Conservation (phyloP, 1,140 invertebrate species). For the Saxidomus purpurata region DNA sequence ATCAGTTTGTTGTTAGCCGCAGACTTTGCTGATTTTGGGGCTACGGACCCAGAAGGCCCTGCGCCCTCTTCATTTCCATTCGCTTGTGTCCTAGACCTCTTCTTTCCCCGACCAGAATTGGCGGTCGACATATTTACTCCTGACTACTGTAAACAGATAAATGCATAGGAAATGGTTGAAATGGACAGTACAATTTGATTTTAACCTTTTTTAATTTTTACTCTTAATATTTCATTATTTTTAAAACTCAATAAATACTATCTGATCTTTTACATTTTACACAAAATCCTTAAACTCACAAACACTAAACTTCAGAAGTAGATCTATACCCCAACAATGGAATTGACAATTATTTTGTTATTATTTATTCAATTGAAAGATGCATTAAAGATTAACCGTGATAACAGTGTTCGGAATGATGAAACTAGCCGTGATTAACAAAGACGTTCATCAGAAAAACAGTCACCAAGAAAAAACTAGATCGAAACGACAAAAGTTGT, state of each 20-base stretch:
- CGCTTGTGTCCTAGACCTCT: conserved; percentile 52
- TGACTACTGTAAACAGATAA: neutral
- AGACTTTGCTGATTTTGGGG: conserved; percentile 49
- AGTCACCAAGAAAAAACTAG: neutral
- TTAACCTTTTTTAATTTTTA: too few species aligned
- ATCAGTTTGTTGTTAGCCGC: conserved; percentile 61
- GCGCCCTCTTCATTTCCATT: conserved; percentile 61
- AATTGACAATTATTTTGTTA: neutral
- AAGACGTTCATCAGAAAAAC: conserved; percentile 50
- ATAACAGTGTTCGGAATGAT: neutral
- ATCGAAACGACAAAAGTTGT: neutral
- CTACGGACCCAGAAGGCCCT: conserved; percentile 21
- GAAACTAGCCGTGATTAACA: conserved; percentile 40
- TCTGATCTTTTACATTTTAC: too few species aligned
- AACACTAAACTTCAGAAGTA: too few species aligned
- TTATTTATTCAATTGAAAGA: neutral
- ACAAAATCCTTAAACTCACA: too few species aligned
- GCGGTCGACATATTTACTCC: conserved; percentile 55
- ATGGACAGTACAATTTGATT: too few species aligned
- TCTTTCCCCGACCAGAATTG: conserved; percentile 55
- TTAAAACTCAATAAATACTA: too few species aligned
- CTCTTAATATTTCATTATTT: too few species aligned
- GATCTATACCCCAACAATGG: too few species aligned
- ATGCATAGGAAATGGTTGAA: too few species aligned
- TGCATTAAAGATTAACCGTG: neutral